Evolutionary conservation across 2,888 invertebrate genomes (phyloP), one percentile per base, ranked within the genome.

Genomic region (Thysanoteuthis rhombus): DNA sequence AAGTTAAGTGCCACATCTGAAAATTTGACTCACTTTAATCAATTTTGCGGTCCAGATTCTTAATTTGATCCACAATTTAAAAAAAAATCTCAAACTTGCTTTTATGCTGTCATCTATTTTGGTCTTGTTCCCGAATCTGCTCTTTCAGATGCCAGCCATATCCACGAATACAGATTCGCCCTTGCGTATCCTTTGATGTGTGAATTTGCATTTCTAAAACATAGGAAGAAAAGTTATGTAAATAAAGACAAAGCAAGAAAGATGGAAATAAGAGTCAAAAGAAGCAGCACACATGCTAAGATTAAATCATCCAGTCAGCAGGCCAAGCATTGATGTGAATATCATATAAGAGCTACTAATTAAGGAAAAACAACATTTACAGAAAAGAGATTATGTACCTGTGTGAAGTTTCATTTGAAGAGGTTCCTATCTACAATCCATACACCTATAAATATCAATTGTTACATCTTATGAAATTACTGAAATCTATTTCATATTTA

Each of bases 131-230:
- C n/a, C 12, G 36, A 40, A 32, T 28, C 40, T 91, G 6, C 16
- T 40, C 42, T 91, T 91, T 91, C 91, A 91, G 91, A 91, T 40
- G 42, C n/a, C 40, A 91, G 91, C 28, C 42, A 42, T 40, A n/a
- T 92, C 38, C 92, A 95, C 95, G 95, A 96, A 93, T 96, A 95
- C 95, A 95, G 96, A 94, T 96, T 96, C 94, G 94, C 95, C 93
- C 93, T 96, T 22, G 96, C 96, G 96, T 96, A 96, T 96, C 96
- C 95, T 96, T 95, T 95, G 22, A 36, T n/a, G 22, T 92, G 28
- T 32, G 36, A 40, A 45, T 90, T 36, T 38, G 28, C n/a, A n/a
- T 75, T 75, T 22, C 47, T 47, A 19, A 47, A 16, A 3, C 47
- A 22, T 19, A 38, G 39, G 1, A 32, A 0, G n/a, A 32, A 38